Base-by-base conservation (phyloP, 2,888 invertebrate genomes). In the Metallyticus violacea region DNA sequence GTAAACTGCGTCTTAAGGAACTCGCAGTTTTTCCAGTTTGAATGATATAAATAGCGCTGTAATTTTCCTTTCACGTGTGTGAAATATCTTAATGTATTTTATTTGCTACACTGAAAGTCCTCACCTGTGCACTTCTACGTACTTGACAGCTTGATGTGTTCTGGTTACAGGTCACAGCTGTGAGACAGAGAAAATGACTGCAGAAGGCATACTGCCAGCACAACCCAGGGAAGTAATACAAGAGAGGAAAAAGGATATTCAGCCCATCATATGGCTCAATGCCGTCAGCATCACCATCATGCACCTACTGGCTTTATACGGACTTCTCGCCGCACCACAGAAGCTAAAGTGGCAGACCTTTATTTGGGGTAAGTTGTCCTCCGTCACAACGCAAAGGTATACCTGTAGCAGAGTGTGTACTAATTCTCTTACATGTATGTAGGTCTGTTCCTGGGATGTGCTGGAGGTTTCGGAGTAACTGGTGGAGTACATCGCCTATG, bases 401-500 rank as follows among this genome's bases (percentile, higher is more conserved):
- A n/a, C n/a, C n/a, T n/a, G n/a, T n/a, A n/a, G n/a, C n/a, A n/a
- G n/a, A n/a, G n/a, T n/a, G n/a, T n/a, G n/a, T n/a, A n/a, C n/a
- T n/a, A 40, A 40, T 15, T 25, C 5, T 26, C 4, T 26, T 82
- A 0, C 40, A 0, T 28, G 7, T 7, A n/a, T 86, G 76, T 92
- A 96, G 98, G 96, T 22, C 92, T 95, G 86, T 85, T 95, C 1
- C 91, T 97, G 87, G 97, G 97, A 92, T 92, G 96, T 87, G 91
- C 94, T 88, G 95, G 96, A 7, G 99, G 97, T 5, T 92, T 99
- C 88, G 99, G 99, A 26, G 97, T 99, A 88, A 99, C 99, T 25
- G 99, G 98, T 26, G 99, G 99, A 28, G 98, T 98, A 2, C 99
- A 99, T 92, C 94, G 99, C 89, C 94, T 99, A 30, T 99, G 99